Percentiles rank a stretch among this genome's conserved stretches.
phyloP scores from a whole-genome alignment of 2,113 vertebrate genomes.

The Macroglossus sobrinus region DNA sequence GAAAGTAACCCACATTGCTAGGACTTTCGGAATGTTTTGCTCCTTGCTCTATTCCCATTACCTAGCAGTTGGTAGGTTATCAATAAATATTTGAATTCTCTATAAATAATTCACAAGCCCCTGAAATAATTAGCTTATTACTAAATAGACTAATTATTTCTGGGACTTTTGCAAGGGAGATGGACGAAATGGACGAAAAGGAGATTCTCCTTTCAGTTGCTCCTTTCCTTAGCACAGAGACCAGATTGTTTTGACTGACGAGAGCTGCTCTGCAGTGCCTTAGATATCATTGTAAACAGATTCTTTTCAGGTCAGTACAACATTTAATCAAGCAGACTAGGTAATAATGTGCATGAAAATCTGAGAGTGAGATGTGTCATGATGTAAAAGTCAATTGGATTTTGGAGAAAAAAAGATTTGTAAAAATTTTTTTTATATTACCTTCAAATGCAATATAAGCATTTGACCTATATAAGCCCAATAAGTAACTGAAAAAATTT shows the following conservation, averaged over 20 bases:
- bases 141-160: constrained; percentile 4
- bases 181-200: neutral
- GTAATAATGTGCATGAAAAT: neutral
- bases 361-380: neutral
- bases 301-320: neutral
- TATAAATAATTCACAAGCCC: neutral
- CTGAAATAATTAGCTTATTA: neutral
- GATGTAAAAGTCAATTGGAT: neutral
- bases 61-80: neutral
- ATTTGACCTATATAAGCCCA: neutral
- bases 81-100: constrained; percentile 29
- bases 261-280: neutral
- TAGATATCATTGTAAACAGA: neutral
- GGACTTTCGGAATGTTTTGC: constrained; percentile 26
- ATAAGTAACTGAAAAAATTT: neutral
- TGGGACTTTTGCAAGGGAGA: neutral
- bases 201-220: neutral
- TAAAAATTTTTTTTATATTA: constrained; percentile 7
- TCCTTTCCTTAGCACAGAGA: neutral
- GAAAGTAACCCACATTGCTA: neutral
- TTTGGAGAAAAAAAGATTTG: neutral
- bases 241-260: neutral
- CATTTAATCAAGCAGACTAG: neutral
- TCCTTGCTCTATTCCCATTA: neutral
- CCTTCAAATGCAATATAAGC: neutral